Base-by-base conservation (phyloP, 2,797 vertebrate species). In the Halcyon leucocephala region DNA sequence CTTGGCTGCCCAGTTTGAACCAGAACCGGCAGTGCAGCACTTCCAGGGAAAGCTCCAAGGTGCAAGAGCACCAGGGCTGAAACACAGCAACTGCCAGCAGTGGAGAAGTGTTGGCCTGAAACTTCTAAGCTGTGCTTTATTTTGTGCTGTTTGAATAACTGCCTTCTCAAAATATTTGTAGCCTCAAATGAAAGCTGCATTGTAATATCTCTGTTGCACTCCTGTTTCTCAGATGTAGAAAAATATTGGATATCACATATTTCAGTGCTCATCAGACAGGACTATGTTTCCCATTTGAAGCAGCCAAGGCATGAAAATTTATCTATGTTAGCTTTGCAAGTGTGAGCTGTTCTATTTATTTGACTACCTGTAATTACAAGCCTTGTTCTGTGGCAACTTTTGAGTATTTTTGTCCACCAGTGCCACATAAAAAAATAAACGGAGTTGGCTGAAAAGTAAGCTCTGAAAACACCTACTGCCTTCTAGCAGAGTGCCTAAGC, bases 391-490 rank as follows among this genome's bases (percentile, higher is more conserved):
- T 58, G 12, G 39, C 26, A 72, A 48, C 24, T 85, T 94, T 46
- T 51, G 24, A 70, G 28, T 55, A 70, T 35, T 91, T 93, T 48
- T 82, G 39, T 55, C 28, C 31, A 57, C n/a, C 51, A 82, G 79
- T 70, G 33, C 51, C 64, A 66, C n/a, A 17, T 60, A 66, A 92
- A 94, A 70, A 55, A 51, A n/a, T 51, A 84, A 83, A 65, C 0
- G 2, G 65, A 60, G 35, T 84, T 84, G 89, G 66, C 74, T 82
- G 70, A 89, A 76, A 87, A 95, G 66, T 76, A 62, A 62, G 39
- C 7, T 86, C 70, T 87, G 58, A 92, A 94, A 84, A 60, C 42
- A 86, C 46, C 28, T 78, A 31, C 31, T 71, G 61, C 49, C 44
- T 92, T 89, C 65, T 67, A 65, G 54, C 54, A 71, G 26, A 55